Base-by-base conservation (phyloP, 2,888 invertebrate genomes). In the Celastrina argiolus region DNA sequence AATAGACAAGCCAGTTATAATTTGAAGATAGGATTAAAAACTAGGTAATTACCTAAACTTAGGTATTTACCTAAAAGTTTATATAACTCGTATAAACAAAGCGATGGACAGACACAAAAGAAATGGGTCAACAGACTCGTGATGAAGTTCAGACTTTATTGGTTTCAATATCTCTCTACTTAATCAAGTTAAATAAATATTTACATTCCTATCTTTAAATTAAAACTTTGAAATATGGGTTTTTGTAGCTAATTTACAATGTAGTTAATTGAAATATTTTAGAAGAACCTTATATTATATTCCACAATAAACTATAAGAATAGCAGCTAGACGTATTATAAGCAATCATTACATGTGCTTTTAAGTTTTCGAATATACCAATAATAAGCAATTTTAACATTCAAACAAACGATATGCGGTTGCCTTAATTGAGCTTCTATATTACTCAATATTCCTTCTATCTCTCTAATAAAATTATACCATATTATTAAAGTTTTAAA, bases 341-440 rank as follows among this genome's bases (percentile, higher is more conserved):
- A 31, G 28, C 16, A 58, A 56, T 56, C 28, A 16, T 31, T 16
- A 58, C 58, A 56, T 56, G 16, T 58, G 31, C 31, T 16, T 16
- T 36, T 22, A 26, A 28, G 61, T 61, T 61, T 61, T 61, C 36
- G 22, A 61, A 22, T 61, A 36, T 39, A 61, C 22, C 36, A 22
- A 39, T 16, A 34, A 31, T 36, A 61, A 16, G 22, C 36, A 61
- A 36, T 39, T 61, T 16, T 61, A 26, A 18, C 4, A 10, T 56
- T 28, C n/a, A 26, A 56, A 56, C 28, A 39, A 36, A 61, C 39
- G 26, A 51, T 61, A 61, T 39, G 61, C 7, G 14, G 61, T 36
- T 61, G 61, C 61, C 61, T 61, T 61, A 61, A 39, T 22, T 34
- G 61, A 61, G 61, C 61, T 61, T 61, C 61, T 61, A 39, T 61